Base-by-base conservation (phyloP, 2,113 vertebrate species). In the Scopus umbretta region DNA sequence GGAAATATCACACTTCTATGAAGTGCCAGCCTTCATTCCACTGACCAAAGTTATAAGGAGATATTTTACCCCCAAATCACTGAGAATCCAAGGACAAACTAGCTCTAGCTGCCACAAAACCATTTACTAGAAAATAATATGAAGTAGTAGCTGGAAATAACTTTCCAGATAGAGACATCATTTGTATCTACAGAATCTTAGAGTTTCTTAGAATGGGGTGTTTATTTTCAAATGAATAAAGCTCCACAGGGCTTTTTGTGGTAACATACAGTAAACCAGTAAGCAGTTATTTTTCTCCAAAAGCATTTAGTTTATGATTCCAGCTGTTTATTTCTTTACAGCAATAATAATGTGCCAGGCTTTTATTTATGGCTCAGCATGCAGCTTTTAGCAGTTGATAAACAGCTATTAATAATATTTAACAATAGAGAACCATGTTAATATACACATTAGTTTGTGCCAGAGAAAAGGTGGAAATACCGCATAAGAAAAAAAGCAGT, bases 371-470 rank as follows among this genome's bases (percentile, higher is more conserved):
- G 34, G 34, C 65, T 95, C 43, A 89, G 56, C 80, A 91, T 84
- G 76, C 11, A 89, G 65, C 20, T 89, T 96, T 96, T 87, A 94
- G 34, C 78, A 89, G 52, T 47, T 96, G 84, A 95, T 89, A 91
- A 94, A 55, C 32, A 96, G 14, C 56, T 81, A 92, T 96, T 94
- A 94, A 87, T 92, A 91, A 71, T 79, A 96, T 91, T 91, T 85
- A 87, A 84, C 70, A 92, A 79, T 22, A 91, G 70, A 52, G 52
- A 92, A 72, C 22, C 63, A n/a, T 82, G 65, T 82, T 82, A 87
- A 91, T 75, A 75, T 19, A 80, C 30, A 59, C 34, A 89, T 92
- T 92, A 56, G 18, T 47, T 84, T 87, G 14, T 65, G 16, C 14
- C 73, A 61, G 27, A 81, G 65, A 81, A 92, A 85, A 79, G 42